Evolutionary conservation across 2,797 vertebrate species (phyloP), one percentile per base, ranked within the genome.

Genomic region (Lagodon rhomboides): DNA sequence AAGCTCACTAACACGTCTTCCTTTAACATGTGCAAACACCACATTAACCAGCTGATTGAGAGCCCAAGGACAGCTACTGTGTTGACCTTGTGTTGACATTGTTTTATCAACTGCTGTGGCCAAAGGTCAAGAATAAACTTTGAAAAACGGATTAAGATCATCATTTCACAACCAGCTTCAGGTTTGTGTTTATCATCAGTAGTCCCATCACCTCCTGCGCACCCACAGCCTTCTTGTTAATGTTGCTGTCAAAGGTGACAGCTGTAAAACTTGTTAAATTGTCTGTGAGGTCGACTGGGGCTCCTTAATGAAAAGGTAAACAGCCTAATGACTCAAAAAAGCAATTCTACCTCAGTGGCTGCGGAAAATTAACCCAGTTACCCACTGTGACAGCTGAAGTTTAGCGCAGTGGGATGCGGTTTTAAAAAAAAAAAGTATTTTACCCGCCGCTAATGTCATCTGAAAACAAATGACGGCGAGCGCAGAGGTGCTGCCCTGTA

Each of bases 241-340:
- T 68, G 43, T 46, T 61, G 61, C 46, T 50, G 30, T 77, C 25
- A 49, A 68, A 71, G 51, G 56, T 76, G 75, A 59, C 79, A 75
- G 59, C 71, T 77, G 65, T 60, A 58, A 53, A 76, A 73, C 44
- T 59, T 66, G 12, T 55, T 15, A 46, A 75, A 76, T 70, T 79
- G 79, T 62, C 66, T 78, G 44, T 10, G 68, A 75, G 87, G 77
- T 75, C n/a, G 11, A 43, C 47, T 20, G 51, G 64, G 68, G 67
- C 25, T 69, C 68, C 25, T 58, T 84, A 76, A 89, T 82, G 84
- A 90, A 73, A 51, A 79, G 60, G 73, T 84, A 87, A 87, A 91
- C 69, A 75, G 66, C 73, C 68, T 82, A 86, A 90, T 91, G 85
- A 69, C 30, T 77, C 20, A 46, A 58, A 80, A 79, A 80, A 84